phyloP scores from a whole-genome alignment of 2,888 invertebrate genomes.

The Atrina japonica region DNA sequence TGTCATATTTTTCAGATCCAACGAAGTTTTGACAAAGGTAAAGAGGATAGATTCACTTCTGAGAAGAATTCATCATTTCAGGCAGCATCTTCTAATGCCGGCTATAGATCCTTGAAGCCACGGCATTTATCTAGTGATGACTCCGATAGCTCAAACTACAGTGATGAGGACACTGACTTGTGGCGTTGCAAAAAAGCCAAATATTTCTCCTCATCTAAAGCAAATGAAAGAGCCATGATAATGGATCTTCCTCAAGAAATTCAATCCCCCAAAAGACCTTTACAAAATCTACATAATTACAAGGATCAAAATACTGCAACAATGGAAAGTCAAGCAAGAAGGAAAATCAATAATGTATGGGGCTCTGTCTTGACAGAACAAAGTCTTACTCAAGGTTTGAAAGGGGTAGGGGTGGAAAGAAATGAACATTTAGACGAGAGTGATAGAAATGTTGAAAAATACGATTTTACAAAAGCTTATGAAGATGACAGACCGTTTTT shows the following conservation, averaged over 20 bases:
- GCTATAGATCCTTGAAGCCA: slow-evolving; percentile 14
- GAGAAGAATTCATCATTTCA: slow-evolving; percentile 14
- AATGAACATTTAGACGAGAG: slow-evolving; percentile 83
- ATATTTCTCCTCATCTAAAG: slow-evolving; percentile 35
- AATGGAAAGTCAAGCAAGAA: neutral
- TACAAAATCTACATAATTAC: neutral
- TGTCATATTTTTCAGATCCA: too few species aligned
- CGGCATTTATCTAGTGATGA: slow-evolving; percentile 17
- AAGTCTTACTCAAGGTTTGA: slow-evolving; percentile 88
- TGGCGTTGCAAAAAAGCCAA: slow-evolving; percentile 53
- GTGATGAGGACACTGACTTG: slow-evolving; percentile 53
- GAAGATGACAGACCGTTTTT: slow-evolving; percentile 52
- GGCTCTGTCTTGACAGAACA: slow-evolving; percentile 87
- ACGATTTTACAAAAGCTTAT: slow-evolving; percentile 60
- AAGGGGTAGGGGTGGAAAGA: slow-evolving; percentile 86
- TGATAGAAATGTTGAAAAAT: slow-evolving; percentile 64
- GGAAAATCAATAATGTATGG: slow-evolving; percentile 90
- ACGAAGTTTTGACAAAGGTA: too few species aligned
- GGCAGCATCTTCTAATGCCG: neutral
- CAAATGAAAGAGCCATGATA: slow-evolving; percentile 18
- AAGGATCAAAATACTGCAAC: neutral
- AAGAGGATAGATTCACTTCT: neutral
- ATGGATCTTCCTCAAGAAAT: slow-evolving; percentile 36
- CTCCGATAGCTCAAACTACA: slow-evolving; percentile 33
- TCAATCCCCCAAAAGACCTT: slow-evolving; percentile 43